phyloP scores from a whole-genome alignment of 2,113 vertebrate species.

The Myotis davidii region DNA sequence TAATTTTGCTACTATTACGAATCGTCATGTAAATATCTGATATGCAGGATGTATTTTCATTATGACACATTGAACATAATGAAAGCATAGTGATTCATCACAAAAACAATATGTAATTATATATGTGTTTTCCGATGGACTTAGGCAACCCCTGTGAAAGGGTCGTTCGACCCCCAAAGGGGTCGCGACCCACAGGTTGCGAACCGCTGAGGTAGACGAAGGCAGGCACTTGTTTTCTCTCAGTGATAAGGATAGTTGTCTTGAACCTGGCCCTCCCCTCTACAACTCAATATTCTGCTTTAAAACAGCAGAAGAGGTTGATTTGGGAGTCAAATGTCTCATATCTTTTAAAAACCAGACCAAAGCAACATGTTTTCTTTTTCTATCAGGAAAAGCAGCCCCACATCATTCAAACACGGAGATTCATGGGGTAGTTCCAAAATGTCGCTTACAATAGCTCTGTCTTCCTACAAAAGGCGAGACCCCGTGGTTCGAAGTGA shows the following conservation, averaged over 20 bases:
- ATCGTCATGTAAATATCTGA: too few relatives aligned
- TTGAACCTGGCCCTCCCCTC: background rate
- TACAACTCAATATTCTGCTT: background rate
- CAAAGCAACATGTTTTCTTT: slow-evolving; percentile 28
- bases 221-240: background rate
- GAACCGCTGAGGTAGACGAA: background rate
- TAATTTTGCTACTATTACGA: too few relatives aligned
- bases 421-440: background rate
- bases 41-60: too few relatives aligned
- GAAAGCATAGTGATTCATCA: too few relatives aligned
- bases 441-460: background rate
- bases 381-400: background rate
- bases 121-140: too few relatives aligned
- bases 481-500: slow-evolving; percentile 1
- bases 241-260: background rate
- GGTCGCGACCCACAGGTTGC: too few relatives aligned
- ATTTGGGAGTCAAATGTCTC: slow-evolving; percentile 42
- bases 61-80: too few relatives aligned
- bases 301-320: background rate
- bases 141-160: too few relatives aligned
- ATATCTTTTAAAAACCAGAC: background rate
- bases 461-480: background rate
- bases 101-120: too few relatives aligned
- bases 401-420: background rate
- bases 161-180: too few relatives aligned